phyloP scores from a whole-genome alignment of 2,888 invertebrate genomes.

The Conistra vaccinii region DNA sequence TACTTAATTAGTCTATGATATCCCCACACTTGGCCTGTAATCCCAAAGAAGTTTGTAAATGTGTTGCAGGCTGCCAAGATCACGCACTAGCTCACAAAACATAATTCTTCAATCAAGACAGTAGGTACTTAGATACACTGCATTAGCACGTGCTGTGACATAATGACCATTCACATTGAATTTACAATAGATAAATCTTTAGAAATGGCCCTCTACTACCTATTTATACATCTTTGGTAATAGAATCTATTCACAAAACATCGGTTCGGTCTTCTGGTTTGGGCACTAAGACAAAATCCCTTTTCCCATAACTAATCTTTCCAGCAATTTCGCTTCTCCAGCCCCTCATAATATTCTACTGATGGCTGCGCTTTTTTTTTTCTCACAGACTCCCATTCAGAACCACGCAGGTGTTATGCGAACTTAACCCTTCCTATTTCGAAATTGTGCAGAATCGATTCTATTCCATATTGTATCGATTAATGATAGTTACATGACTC shows the following conservation, averaged over 20 bases:
- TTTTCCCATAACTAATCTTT: background rate
- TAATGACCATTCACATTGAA: background rate
- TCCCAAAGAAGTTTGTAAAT: no score
- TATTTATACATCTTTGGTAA: no score
- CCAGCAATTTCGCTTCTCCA: background rate
- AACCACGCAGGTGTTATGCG: conserved; percentile 45
- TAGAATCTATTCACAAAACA: conserved; percentile 2
- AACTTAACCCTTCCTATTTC: conserved; percentile 51
- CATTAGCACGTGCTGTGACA: no score
- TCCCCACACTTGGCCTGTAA: no score
- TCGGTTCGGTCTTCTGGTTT: background rate
- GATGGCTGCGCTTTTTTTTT: conserved; percentile 1
- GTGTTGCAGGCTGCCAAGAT: no score
- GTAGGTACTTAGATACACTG: no score
- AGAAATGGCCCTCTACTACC: background rate
- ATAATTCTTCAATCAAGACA: no score
- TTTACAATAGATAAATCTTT: background rate
- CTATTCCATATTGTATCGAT: conserved; percentile 43
- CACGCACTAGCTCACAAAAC: no score
- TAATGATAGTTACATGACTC: conserved; percentile 81
- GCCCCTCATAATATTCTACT: background rate
- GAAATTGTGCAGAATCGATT: conserved; percentile 35
- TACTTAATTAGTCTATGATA: no score
- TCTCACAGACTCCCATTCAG: background rate
- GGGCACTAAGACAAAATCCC: background rate